Evolutionary conservation across 2,113 vertebrate genomes (phyloP).

Genomic region (Pundamilia nyererei): DNA sequence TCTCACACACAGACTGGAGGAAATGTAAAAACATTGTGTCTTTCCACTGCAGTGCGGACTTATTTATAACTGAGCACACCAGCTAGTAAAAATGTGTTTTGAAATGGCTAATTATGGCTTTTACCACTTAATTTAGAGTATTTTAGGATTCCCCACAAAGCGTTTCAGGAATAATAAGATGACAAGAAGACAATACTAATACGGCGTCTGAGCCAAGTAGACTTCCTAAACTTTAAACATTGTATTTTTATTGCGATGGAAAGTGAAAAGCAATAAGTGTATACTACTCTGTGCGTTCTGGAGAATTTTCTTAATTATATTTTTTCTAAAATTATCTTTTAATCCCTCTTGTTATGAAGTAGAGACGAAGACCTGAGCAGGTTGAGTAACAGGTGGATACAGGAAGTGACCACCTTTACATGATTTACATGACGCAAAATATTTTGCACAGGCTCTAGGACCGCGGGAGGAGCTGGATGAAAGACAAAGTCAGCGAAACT

Average conservation of each 20-base stretch:
- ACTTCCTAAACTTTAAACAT: neutral
- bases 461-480: conserved; percentile 24
- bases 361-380: neutral
- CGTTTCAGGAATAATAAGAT: neutral
- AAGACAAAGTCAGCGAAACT: neutral
- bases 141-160: neutral
- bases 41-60: neutral
- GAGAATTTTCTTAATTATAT: neutral
- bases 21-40: neutral
- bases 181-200: neutral
- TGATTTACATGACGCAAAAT: neutral
- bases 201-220: neutral
- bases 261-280: neutral
- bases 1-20: neutral
- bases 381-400: neutral
- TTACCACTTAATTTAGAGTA: neutral
- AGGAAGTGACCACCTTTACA: neutral
- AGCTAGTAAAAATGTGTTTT: neutral
- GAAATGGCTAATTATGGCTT: neutral
- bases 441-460: conserved; percentile 32
- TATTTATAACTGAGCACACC: neutral
- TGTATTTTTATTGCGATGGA: neutral
- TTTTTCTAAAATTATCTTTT: neutral
- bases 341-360: neutral
- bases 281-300: neutral